Base-by-base conservation (phyloP, 2,113 vertebrate genomes). In the Dipodomys spectabilis region DNA sequence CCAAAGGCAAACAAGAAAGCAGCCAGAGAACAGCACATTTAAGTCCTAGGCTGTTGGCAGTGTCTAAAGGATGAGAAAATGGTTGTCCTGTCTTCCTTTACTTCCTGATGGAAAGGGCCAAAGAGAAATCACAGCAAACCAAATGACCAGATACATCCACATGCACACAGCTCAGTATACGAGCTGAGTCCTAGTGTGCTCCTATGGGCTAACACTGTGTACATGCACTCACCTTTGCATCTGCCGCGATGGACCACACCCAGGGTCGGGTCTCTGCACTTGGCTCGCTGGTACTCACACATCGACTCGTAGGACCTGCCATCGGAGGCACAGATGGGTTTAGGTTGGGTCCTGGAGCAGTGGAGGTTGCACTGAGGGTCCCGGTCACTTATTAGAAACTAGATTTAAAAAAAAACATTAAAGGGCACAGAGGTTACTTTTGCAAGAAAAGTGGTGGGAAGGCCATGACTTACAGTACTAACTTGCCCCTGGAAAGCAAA, bases 351-450 rank as follows among this genome's bases (percentile, higher is more conserved):
- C 96, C 98, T 97, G 72, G 99, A 98, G 98, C 99, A 99, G 78
- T 98, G 98, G 86, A 98, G 98, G 96, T 98, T 98, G 86, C 99
- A 99, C 87, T 99, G 99, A 62, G 97, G 98, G 95, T 99, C 98
- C 95, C 98, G 98, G 96, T 99, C 99, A 0, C 99, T 99, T 93
- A 99, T 99, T 94, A 99, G 98, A 98, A 99, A 99, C 99, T 99
- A 95, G 97, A 69, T 73, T 57, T 89, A 73, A 25, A 28, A 19
- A 5, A 27, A 10, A 30, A 86, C 95, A 90, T 1, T 0, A 86
- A 95, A 86, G 77, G 13, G 5, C 57, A 62, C 8, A 90, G 16
- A 72, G 39, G 74, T 95, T 95, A 96, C 32, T 92, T 95, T 79
- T 92, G 69, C 19, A 89, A 94, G 74, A 85, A 93, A 90, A 83